phyloP scores from a whole-genome alignment of 2,797 vertebrate species.

The Enteromius fasciolatus region DNA sequence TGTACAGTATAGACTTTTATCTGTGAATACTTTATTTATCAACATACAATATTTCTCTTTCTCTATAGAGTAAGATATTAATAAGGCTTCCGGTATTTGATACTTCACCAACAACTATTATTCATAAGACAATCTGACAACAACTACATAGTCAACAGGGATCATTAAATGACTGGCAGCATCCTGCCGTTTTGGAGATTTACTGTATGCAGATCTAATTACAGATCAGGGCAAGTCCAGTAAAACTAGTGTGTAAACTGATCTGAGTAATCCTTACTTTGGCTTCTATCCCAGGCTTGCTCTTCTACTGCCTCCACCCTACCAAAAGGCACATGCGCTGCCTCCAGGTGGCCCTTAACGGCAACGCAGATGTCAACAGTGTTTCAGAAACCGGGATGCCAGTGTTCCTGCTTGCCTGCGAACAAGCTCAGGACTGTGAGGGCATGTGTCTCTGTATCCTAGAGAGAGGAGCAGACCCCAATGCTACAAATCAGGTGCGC shows the following conservation, averaged over 20 bases:
- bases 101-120: background rate
- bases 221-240: slow-evolving; percentile 71
- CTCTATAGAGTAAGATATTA: slow-evolving; percentile 66
- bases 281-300: slow-evolving; percentile 76
- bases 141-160: background rate
- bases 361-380: slow-evolving; percentile 86
- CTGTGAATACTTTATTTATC: slow-evolving; percentile 56
- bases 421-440: slow-evolving; percentile 78
- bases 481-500: slow-evolving; percentile 76
- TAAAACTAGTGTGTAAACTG: slow-evolving; percentile 67
- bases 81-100: slow-evolving; percentile 57
- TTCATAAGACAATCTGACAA: slow-evolving; percentile 15
- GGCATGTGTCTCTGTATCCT: slow-evolving; percentile 83
- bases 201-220: slow-evolving; percentile 65
- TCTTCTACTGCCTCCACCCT: slow-evolving; percentile 90
- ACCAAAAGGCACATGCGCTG: slow-evolving; percentile 85
- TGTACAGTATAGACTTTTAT: background rate
- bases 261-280: slow-evolving; percentile 50
- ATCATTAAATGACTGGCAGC: background rate
- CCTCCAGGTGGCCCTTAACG: slow-evolving; percentile 79
- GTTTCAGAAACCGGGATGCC: slow-evolving; percentile 77
- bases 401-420: slow-evolving; percentile 86
- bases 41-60: slow-evolving; percentile 62
- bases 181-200: slow-evolving; percentile 32
- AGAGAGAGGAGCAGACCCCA: slow-evolving; percentile 86